Evolutionary conservation across 2,113 vertebrate species (phyloP).

Genomic region (Rousettus leschenaultii): DNA sequence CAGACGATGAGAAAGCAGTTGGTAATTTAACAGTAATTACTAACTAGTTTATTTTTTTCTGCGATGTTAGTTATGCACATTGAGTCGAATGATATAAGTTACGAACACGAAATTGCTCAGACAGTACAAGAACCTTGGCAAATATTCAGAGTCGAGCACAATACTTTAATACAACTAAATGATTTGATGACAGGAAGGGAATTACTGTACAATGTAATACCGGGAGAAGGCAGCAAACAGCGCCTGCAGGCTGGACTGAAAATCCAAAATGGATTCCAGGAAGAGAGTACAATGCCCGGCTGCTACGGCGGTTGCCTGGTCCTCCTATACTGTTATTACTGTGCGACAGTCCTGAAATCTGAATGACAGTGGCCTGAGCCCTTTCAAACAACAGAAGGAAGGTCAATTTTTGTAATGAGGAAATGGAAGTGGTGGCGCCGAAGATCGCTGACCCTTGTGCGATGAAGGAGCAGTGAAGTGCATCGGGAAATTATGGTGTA

Average conservation of each 20-base stretch:
- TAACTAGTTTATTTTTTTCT: slow-evolving; percentile 38
- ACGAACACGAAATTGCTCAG: slow-evolving; percentile 66
- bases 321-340: slow-evolving; percentile 85
- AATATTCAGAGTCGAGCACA: slow-evolving; percentile 68
- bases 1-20: neutral
- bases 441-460: slow-evolving; percentile 81
- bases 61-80: neutral
- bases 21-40: neutral
- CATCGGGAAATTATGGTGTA: slow-evolving; percentile 82
- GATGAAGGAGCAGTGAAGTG: slow-evolving; percentile 77
- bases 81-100: slow-evolving; percentile 13
- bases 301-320: slow-evolving; percentile 72
- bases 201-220: slow-evolving; percentile 79
- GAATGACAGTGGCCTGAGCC: slow-evolving; percentile 88
- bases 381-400: slow-evolving; percentile 84
- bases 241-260: slow-evolving; percentile 76
- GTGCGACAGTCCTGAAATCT: slow-evolving; percentile 81
- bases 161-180: slow-evolving; percentile 79
- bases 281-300: slow-evolving; percentile 77
- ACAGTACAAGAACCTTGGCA: slow-evolving; percentile 74
- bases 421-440: slow-evolving; percentile 84
- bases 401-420: slow-evolving; percentile 89
- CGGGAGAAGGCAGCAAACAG: slow-evolving; percentile 65
- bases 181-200: slow-evolving; percentile 80
- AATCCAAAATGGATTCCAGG: slow-evolving; percentile 84